A percentile compares a stretch with the other conserved stretches of the same genome.
phyloP scores from a whole-genome alignment of 2,888 invertebrate species.

The Cistogaster globosa region DNA sequence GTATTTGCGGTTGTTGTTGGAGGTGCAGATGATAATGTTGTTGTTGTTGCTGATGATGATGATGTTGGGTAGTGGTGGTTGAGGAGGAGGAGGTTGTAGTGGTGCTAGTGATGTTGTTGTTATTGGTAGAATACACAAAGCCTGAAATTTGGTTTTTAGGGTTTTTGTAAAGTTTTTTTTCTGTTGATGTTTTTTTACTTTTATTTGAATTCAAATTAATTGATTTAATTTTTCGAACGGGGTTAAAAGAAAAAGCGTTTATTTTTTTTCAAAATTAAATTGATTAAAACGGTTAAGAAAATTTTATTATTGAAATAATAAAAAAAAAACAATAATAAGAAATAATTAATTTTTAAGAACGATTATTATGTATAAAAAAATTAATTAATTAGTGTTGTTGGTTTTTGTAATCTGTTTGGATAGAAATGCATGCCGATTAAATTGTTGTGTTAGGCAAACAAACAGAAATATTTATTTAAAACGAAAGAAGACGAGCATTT shows the following conservation, averaged over 20 bases:
- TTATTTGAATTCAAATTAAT: conserved; percentile 24
- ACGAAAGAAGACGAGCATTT: conserved; percentile 61
- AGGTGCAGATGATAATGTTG: conserved; percentile 59
- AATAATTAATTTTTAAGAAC: conserved; percentile 4
- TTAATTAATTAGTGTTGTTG: conserved; percentile 53
- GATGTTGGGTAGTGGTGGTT: conserved; percentile 49
- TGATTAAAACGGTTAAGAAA: conserved; percentile 43
- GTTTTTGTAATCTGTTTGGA: conserved; percentile 37
- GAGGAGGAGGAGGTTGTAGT: conserved; percentile 38
- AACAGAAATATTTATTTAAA: not conserved
- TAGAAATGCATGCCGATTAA: conserved; percentile 60
- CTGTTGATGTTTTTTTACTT: conserved; percentile 25
- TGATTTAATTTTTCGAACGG: conserved; percentile 32
- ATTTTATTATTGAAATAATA: conserved; percentile 14
- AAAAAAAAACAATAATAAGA: conserved; percentile 47
- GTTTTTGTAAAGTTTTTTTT: conserved; percentile 74
- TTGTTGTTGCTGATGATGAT: conserved; percentile 50
- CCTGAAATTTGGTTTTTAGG: conserved; percentile 81
- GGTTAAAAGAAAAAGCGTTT: conserved; percentile 53
- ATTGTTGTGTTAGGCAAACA: conserved; percentile 45
- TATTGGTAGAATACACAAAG: conserved; percentile 72
- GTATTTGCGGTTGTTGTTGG: conserved; percentile 58
- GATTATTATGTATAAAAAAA: conserved; percentile 20
- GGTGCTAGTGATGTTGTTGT: conserved; percentile 49
- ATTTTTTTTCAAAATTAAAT: conserved; percentile 29